Conservation (phyloP, 35 echinoderm and acorn worm species). For the Heliocidaris erythrogramma region DNA sequence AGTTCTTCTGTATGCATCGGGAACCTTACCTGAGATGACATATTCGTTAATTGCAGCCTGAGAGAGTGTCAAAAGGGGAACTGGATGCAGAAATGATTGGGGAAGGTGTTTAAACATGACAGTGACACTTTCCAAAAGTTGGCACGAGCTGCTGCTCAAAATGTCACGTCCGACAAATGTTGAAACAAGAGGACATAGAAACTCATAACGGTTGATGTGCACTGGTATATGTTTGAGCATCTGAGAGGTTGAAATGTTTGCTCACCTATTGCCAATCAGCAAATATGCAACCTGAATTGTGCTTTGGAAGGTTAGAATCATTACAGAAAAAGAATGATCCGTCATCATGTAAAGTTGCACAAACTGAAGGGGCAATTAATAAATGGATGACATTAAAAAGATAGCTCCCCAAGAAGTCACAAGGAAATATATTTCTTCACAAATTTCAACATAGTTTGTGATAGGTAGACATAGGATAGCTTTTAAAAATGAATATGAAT, state of each 20-base stretch:
- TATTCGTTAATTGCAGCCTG: background rate
- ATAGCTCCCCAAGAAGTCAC: background rate
- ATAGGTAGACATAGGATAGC: too few species aligned
- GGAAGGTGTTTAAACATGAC: conserved; percentile 16
- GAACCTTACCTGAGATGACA: background rate
- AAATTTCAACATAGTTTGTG: too few species aligned
- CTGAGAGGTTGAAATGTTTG: background rate
- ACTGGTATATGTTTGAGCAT: background rate
- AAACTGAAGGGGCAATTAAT: background rate
- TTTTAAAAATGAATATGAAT: too few species aligned
- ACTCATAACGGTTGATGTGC: background rate
- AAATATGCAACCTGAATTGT: background rate
- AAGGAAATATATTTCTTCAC: too few species aligned
- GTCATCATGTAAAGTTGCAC: background rate
- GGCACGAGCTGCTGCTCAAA: background rate
- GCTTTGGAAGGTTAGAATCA: background rate
- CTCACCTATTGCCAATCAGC: background rate
- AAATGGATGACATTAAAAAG: background rate
- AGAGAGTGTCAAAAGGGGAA: background rate
- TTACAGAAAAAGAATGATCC: background rate
- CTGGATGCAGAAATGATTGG: background rate
- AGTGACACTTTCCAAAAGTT: conserved; percentile 14
- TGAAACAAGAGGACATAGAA: background rate
- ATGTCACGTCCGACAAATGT: background rate
- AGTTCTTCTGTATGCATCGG: background rate